Percentiles rank a stretch among this genome's conserved stretches.
These are phyloP conservation scores for Drosophila mimetica DNA, from an alignment of 2,888 invertebrate species.

Conservation along the genomic window DNA sequence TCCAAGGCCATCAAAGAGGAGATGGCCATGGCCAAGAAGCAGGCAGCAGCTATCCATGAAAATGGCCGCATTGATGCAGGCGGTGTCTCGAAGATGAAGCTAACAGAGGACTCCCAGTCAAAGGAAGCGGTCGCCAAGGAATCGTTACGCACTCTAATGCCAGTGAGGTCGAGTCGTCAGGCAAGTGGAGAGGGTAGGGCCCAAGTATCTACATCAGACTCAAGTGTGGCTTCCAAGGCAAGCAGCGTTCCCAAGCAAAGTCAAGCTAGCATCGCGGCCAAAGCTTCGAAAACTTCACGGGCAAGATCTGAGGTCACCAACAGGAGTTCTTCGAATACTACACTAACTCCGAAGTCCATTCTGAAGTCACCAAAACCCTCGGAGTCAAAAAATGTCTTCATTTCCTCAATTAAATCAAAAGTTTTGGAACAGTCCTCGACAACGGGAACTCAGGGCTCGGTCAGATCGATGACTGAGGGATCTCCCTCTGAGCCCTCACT, in stretches of 20 bases:
- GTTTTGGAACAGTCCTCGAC: neutral
- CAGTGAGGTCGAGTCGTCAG: conserved; percentile 13
- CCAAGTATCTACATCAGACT: conserved; percentile 13
- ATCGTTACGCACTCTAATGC: conserved; percentile 43
- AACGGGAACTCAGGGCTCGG: neutral
- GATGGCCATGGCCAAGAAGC: conserved; percentile 56
- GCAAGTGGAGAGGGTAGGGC: neutral
- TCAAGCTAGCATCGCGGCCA: neutral
- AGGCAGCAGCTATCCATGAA: conserved; percentile 1
- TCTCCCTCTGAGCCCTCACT: neutral
- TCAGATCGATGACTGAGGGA: fast-evolving
- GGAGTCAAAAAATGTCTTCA: neutral
- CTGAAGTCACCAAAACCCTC: neutral
- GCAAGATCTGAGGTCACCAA: neutral
- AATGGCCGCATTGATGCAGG: conserved; percentile 52
- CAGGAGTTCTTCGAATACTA: neutral
- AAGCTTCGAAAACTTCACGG: neutral
- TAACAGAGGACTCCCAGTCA: neutral
- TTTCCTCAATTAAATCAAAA: neutral
- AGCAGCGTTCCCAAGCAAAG: neutral
- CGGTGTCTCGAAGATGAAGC: neutral
- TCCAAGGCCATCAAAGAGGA: conserved; percentile 65
- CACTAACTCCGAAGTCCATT: neutral
- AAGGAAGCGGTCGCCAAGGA: neutral
- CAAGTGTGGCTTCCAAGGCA: conserved; percentile 13